Conservation (phyloP, 2,113 vertebrate genomes). For the Corythaeola cristata region DNA sequence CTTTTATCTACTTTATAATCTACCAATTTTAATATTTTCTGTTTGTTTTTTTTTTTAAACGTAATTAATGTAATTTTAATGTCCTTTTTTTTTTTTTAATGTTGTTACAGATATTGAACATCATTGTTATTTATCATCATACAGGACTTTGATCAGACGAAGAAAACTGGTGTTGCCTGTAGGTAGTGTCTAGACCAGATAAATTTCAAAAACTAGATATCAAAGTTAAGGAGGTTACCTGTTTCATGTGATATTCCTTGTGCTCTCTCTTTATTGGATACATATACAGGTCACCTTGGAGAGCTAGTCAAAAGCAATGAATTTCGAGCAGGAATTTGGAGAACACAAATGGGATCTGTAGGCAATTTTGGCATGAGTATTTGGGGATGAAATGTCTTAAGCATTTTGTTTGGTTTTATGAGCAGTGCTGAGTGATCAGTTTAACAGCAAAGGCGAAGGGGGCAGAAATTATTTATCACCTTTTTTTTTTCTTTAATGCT, state of each 20-base stretch:
- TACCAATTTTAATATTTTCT: background rate
- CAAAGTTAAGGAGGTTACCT: background rate
- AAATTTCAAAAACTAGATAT: background rate
- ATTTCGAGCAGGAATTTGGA: background rate
- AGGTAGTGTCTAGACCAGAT: background rate
- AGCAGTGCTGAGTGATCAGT: background rate
- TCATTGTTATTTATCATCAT: background rate
- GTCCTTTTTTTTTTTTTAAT: background rate
- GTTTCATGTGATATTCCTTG: background rate
- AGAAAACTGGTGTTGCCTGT: background rate
- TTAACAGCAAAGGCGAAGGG: background rate
- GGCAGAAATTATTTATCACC: background rate
- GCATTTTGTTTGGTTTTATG: background rate
- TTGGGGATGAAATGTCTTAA: background rate
- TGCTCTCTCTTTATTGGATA: background rate
- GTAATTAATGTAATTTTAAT: too few relatives aligned
- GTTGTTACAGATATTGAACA: background rate
- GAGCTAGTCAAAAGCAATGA: background rate
- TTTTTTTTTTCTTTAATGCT: background rate
- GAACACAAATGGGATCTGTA: background rate
- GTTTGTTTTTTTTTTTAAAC: too few relatives aligned
- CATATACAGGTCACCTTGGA: background rate
- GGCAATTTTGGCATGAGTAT: background rate
- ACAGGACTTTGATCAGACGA: background rate
- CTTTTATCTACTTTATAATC: background rate